These are phyloP conservation scores for Strix aluco DNA, from an alignment of 2,113 vertebrate genomes.

Conservation along the genomic window DNA sequence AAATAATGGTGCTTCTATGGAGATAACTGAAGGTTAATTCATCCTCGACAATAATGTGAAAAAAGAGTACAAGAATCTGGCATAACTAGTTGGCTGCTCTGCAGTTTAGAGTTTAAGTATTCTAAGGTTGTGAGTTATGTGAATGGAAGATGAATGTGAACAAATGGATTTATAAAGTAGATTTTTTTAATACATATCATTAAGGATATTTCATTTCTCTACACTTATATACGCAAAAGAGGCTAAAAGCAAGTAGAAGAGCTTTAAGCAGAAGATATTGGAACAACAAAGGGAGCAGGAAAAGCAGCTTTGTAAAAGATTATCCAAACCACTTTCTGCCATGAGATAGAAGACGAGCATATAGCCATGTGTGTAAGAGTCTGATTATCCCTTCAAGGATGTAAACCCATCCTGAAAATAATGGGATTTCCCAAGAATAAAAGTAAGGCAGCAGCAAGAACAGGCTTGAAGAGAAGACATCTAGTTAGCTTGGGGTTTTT, in stretches of 20 bases:
- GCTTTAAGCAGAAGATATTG: neutral
- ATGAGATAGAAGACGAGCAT: neutral
- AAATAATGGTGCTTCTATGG: neutral
- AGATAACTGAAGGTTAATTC: neutral
- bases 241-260: neutral
- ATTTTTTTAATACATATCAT: constrained; percentile 41
- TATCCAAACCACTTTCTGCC: neutral
- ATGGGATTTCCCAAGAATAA: neutral
- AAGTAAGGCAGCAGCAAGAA: neutral
- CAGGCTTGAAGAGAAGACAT: neutral
- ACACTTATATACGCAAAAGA: neutral
- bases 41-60: neutral
- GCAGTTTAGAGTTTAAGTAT: constrained; percentile 33
- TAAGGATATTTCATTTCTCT: constrained; percentile 20
- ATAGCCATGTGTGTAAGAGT: neutral
- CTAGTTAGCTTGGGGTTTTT: neutral
- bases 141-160: constrained; percentile 24
- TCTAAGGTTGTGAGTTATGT: neutral
- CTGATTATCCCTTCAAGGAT: neutral
- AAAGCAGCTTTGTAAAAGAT: neutral
- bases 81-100: constrained; percentile 37
- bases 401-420: neutral
- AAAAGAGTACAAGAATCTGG: neutral
- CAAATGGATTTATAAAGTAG: constrained; percentile 51
- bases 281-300: neutral